phyloP scores from a whole-genome alignment of 23 tunicate genomes.

The Halocynthia roretzi region DNA sequence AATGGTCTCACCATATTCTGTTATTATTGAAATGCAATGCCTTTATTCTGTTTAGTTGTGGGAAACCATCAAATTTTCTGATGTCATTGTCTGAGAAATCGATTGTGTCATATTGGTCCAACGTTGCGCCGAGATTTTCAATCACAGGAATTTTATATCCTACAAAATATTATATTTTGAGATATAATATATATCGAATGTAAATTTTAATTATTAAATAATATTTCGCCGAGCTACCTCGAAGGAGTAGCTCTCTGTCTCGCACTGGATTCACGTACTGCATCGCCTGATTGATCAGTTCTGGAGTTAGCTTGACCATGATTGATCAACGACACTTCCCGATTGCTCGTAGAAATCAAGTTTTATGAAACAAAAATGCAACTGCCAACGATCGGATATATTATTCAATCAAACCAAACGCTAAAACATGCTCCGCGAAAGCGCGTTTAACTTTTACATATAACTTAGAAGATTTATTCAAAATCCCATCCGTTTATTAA shows the following conservation, averaged over 20 bases:
- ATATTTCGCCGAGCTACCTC: slow-evolving; percentile 28
- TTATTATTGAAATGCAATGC: slow-evolving; percentile 84
- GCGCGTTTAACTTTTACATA: no score
- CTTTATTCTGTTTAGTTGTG: slow-evolving; percentile 50
- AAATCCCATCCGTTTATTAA: no score
- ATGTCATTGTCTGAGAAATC: slow-evolving; percentile 94
- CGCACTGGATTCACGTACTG: slow-evolving; percentile 88
- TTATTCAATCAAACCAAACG: no score
- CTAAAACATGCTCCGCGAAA: no score
- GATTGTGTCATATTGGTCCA: slow-evolving; percentile 93
- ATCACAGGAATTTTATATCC: slow-evolving; percentile 84
- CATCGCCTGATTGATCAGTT: slow-evolving; percentile 82
- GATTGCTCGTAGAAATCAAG: no score
- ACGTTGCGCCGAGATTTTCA: slow-evolving; percentile 94
- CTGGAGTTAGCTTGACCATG: slow-evolving; percentile 95
- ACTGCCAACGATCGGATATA: no score
- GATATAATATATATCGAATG: not conserved
- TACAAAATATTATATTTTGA: not conserved
- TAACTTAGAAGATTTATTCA: no score
- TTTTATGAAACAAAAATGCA: no score
- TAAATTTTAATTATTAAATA: not conserved
- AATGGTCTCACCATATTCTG: slow-evolving; percentile 57
- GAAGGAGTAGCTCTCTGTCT: slow-evolving; percentile 75
- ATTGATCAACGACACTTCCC: not conserved
- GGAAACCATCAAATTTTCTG: slow-evolving; percentile 90